These are phyloP conservation scores for Catalaphyllia jardinei DNA, from an alignment of 64 coral and sea anemone species.

Conservation along the genomic window DNA sequence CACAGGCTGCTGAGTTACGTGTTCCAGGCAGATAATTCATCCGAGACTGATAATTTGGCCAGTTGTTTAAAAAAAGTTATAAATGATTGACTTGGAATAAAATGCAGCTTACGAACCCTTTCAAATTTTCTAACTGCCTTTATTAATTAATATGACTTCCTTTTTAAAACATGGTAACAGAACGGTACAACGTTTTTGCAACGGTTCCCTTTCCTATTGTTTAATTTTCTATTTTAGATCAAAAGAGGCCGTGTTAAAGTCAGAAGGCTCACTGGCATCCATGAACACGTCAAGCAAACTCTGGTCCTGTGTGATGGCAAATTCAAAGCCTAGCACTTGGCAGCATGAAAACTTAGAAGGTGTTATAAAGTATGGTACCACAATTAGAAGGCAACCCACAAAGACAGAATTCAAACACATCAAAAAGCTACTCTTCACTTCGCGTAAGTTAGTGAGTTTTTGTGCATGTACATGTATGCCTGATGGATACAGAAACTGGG, in stretches of 20 bases:
- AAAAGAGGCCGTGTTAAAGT: conserved; percentile 24
- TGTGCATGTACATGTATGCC: too few species aligned
- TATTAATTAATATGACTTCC: too few species aligned
- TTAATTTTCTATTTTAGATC: background rate
- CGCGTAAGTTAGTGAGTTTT: conserved; percentile 49
- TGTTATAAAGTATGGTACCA: conserved; percentile 28
- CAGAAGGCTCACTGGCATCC: background rate
- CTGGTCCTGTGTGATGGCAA: conserved; percentile 47
- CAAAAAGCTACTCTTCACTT: conserved; percentile 52
- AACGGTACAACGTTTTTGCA: background rate
- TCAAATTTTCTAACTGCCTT: background rate
- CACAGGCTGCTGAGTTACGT: too few species aligned
- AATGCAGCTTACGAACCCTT: background rate
- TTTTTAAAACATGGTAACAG: too few species aligned
- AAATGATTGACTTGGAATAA: too few species aligned
- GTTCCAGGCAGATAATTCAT: too few species aligned
- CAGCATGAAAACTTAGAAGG: conserved; percentile 65
- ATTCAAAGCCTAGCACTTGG: conserved; percentile 58
- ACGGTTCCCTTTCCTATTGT: too few species aligned
- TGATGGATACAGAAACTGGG: background rate
- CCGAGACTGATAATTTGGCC: too few species aligned
- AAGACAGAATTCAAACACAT: conserved; percentile 44
- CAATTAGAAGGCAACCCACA: conserved; percentile 75
- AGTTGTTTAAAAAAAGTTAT: too few species aligned
- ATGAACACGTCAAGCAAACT: conserved; percentile 11